Evolutionary conservation across 1,140 invertebrate genomes (phyloP).

Genomic region (Euwallacea fornicatus): DNA sequence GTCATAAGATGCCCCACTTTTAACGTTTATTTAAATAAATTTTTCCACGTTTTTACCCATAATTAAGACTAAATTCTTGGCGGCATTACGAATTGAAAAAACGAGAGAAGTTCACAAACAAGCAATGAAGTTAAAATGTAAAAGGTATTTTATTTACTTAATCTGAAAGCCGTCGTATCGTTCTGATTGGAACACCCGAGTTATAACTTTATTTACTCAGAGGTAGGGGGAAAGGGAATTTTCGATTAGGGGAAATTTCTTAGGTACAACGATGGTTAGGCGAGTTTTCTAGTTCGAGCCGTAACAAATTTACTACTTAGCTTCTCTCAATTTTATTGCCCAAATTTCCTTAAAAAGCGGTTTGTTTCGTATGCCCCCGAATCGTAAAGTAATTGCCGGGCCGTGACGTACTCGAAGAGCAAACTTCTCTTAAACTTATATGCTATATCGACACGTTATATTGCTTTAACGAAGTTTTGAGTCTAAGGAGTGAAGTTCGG

Average conservation of each 20-base stretch:
- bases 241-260: not conserved
- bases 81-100: no score
- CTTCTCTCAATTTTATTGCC: not conserved
- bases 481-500: slow-evolving; percentile 1
- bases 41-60: no score
- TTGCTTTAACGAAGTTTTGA: slow-evolving; percentile 15
- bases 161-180: not conserved
- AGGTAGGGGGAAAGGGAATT: not conserved
- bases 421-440: slow-evolving; percentile 9
- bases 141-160: no score
- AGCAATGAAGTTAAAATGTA: no score
- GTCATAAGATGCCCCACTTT: no score
- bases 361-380: not conserved
- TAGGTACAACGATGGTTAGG: no score
- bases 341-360: slow-evolving; percentile 5
- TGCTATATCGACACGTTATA: slow-evolving; percentile 17
- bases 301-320: no score
- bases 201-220: not conserved
- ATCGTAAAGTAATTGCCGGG: slow-evolving; percentile 1
- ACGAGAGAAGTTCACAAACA: no score
- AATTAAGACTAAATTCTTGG: no score
- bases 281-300: no score
- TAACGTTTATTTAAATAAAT: no score
- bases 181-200: not conserved
- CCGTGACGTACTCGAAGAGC: not conserved